Evolutionary conservation across 2,888 invertebrate genomes (phyloP).

Genomic region (Harpagoxenus sublaevis): DNA sequence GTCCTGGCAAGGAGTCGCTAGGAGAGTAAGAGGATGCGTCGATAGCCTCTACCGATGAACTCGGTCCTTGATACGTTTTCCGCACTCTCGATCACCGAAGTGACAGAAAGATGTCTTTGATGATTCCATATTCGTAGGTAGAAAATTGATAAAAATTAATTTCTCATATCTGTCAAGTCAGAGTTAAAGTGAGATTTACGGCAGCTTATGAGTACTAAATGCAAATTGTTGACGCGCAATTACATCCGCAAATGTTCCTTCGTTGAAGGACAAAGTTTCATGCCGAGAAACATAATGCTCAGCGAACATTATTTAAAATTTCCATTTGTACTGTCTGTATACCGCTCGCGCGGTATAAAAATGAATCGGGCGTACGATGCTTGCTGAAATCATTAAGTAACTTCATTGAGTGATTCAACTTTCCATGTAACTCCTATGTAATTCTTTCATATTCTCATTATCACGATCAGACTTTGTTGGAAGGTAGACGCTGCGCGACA

Average conservation of each 20-base stretch:
- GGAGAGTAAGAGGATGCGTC: slow-evolving; percentile 60
- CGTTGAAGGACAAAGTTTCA: background rate
- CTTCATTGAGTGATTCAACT: slow-evolving; percentile 40
- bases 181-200: background rate
- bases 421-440: background rate
- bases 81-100: background rate
- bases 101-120: background rate
- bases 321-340: background rate
- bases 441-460: slow-evolving; percentile 29
- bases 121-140: background rate
- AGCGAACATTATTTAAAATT: slow-evolving; percentile 21
- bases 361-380: background rate
- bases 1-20: slow-evolving; percentile 72
- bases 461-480: slow-evolving; percentile 8
- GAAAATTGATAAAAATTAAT: slow-evolving; percentile 20
- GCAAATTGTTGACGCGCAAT: background rate
- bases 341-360: background rate
- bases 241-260: background rate
- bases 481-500: slow-evolving; percentile 22
- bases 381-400: slow-evolving; percentile 1
- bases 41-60: slow-evolving; percentile 68
- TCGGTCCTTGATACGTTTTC: slow-evolving; percentile 48
- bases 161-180: background rate
- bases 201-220: background rate
- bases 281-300: background rate